phyloP scores from a whole-genome alignment of 2,113 vertebrate genomes.

The Macheiramphus alcinus region DNA sequence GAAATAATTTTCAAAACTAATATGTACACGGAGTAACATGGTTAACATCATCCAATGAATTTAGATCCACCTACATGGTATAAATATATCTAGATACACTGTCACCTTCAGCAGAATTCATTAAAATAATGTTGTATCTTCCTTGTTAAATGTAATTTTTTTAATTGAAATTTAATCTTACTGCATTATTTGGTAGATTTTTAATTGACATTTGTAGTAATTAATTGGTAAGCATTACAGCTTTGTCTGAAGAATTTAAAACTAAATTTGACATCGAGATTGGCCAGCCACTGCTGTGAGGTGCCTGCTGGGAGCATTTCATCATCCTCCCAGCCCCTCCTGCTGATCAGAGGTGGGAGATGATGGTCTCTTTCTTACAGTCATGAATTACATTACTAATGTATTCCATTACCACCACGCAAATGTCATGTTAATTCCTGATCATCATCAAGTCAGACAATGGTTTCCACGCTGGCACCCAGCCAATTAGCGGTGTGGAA shows the following conservation, averaged over 20 bases:
- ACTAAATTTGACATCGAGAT: slow-evolving; percentile 81
- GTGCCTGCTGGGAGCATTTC: slow-evolving; percentile 78
- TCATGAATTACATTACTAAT: slow-evolving; percentile 86
- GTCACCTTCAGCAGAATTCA: slow-evolving; percentile 84
- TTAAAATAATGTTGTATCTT: slow-evolving; percentile 78
- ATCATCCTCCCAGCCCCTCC: slow-evolving; percentile 76
- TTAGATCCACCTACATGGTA: slow-evolving; percentile 71
- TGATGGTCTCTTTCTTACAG: slow-evolving; percentile 79
- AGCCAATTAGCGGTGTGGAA: slow-evolving; percentile 84
- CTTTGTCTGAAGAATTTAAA: slow-evolving; percentile 78
- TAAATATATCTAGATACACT: slow-evolving; percentile 80
- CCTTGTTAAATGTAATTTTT: slow-evolving; percentile 78
- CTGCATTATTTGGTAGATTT: slow-evolving; percentile 78
- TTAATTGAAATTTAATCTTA: slow-evolving; percentile 86
- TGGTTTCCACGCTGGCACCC: slow-evolving; percentile 79
- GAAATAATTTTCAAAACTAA: slow-evolving; percentile 74
- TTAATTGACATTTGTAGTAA: slow-evolving; percentile 86
- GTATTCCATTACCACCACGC: slow-evolving; percentile 90
- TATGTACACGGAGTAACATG: slow-evolving; percentile 67
- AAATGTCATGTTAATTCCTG: slow-evolving; percentile 96
- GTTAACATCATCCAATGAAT: slow-evolving; percentile 74
- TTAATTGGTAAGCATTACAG: slow-evolving; percentile 82
- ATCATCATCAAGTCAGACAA: slow-evolving; percentile 87
- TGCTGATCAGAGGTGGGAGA: slow-evolving; percentile 71
- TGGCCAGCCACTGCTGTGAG: slow-evolving; percentile 69